Percentiles rank a stretch among this genome's conserved stretches.
Evolutionary conservation across 2,113 vertebrate species (phyloP).

Genomic region (Corythornis vintsioides): DNA sequence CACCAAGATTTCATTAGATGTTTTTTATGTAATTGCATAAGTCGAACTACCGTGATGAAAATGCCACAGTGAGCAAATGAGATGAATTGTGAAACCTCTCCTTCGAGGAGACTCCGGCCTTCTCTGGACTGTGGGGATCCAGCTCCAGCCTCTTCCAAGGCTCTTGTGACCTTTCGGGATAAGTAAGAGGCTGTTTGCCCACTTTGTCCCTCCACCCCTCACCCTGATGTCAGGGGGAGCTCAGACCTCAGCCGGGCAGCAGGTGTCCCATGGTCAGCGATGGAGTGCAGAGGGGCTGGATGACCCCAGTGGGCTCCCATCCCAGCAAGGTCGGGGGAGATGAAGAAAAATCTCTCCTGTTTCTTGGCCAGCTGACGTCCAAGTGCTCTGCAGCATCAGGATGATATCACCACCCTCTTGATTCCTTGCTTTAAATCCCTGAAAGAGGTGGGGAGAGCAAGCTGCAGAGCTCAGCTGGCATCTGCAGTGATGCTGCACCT

Average conservation of each 20-base stretch:
- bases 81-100: slow-evolving; percentile 1
- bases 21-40: slow-evolving; percentile 49
- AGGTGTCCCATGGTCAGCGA: background rate
- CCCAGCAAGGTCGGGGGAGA: rapidly evolving
- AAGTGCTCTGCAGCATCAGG: background rate
- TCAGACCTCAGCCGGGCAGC: background rate
- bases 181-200: background rate
- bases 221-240: background rate
- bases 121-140: background rate
- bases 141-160: slow-evolving; percentile 15
- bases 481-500: rapidly evolving
- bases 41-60: slow-evolving; percentile 51
- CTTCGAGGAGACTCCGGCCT: slow-evolving; percentile 14
- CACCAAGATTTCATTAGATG: slow-evolving; percentile 42
- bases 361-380: rapidly evolving
- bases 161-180: slow-evolving; percentile 8
- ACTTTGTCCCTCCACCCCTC: background rate
- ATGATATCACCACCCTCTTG: background rate
- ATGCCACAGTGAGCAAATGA: background rate
- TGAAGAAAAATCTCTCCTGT: background rate
- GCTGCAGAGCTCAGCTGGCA: background rate
- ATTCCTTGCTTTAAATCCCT: background rate
- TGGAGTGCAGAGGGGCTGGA: background rate
- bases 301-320: background rate
- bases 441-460: rapidly evolving